These are phyloP conservation scores for Pampusana beccarii DNA, from an alignment of 2,113 vertebrate species.

Conservation along the genomic window DNA sequence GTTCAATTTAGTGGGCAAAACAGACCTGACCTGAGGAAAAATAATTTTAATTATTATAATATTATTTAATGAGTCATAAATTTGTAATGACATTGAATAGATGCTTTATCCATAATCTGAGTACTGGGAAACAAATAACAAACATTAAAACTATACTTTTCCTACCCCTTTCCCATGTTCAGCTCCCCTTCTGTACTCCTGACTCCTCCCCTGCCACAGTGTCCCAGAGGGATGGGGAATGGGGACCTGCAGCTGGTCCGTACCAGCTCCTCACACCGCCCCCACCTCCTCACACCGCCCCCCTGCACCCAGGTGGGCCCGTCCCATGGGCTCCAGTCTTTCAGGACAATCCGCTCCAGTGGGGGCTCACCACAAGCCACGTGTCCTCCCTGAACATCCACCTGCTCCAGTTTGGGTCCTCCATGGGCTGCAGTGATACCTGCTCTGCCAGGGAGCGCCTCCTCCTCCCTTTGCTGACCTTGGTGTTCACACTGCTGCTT, in stretches of 20 bases:
- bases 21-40: background rate
- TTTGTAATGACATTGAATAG: background rate
- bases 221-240: background rate
- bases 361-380: too few relatives aligned
- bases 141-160: background rate
- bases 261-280: background rate
- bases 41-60: background rate
- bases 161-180: background rate
- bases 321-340: too few relatives aligned
- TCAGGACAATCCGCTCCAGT: too few relatives aligned
- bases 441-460: too few relatives aligned
- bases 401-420: accelerated
- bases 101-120: background rate
- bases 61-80: background rate
- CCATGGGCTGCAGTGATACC: background rate
- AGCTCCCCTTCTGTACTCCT: background rate
- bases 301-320: too few relatives aligned
- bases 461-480: too few relatives aligned
- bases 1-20: background rate
- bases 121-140: background rate
- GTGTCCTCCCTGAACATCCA: too few relatives aligned
- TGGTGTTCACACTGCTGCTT: too few relatives aligned
- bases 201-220: background rate
- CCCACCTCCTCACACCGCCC: background rate
- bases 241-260: background rate